A percentile compares a stretch with the other conserved stretches of the same genome.
Conservation (phyloP, 2,113 vertebrate genomes). For the Erinaceus europaeus region DNA sequence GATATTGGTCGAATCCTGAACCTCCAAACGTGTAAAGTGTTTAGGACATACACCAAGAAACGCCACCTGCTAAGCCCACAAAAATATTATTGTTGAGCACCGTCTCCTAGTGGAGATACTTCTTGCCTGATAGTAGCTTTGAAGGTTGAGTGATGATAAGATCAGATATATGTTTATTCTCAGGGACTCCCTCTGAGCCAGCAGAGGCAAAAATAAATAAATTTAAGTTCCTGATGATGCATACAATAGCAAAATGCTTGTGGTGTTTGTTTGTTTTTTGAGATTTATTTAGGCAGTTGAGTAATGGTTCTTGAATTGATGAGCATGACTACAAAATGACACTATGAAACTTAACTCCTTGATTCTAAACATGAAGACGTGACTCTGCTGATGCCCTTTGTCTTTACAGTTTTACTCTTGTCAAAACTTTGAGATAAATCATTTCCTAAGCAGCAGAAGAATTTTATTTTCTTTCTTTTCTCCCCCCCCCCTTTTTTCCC, state of each 20-base stretch:
- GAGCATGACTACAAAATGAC: neutral
- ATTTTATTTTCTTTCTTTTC: too few species aligned
- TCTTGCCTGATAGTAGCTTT: neutral
- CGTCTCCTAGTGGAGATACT: neutral
- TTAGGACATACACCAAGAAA: neutral
- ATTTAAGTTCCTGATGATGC: neutral
- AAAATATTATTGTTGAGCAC: neutral
- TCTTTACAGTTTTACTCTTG: neutral
- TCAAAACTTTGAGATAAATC: neutral
- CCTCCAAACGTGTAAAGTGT: neutral
- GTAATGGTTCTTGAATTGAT: neutral
- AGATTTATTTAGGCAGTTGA: neutral
- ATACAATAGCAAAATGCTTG: neutral
- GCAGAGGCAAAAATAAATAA: neutral
- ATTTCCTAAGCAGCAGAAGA: neutral
- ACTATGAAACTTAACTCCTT: neutral
- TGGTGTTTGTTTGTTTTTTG: neutral
- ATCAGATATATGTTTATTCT: neutral
- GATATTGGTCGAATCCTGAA: neutral
- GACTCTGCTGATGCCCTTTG: neutral
- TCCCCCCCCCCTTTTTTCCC: neutral
- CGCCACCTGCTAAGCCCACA: neutral
- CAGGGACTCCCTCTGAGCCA: neutral
- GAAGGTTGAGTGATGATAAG: neutral
- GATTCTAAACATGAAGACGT: neutral